Percentiles rank a stretch among this genome's conserved stretches.
Evolutionary conservation across 2,888 invertebrate genomes (phyloP).

Genomic region (Tetropium fuscum): DNA sequence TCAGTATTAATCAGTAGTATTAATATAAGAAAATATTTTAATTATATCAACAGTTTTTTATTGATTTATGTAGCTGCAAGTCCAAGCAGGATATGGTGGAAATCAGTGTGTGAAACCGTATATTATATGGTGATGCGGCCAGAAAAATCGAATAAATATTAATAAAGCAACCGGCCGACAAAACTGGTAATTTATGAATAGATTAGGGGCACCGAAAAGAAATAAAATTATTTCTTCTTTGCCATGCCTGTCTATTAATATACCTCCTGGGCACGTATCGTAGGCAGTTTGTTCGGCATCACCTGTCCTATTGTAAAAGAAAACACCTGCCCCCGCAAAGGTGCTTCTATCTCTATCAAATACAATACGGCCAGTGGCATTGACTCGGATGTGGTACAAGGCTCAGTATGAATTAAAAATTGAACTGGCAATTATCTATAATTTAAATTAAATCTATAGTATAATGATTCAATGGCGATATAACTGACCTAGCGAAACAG

Average conservation of each 20-base stretch:
- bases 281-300: slow-evolving; percentile 30
- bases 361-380: background rate
- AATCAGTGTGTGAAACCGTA: too few species aligned
- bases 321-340: slow-evolving; percentile 39
- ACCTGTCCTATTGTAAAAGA: slow-evolving; percentile 30
- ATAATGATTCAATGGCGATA: too few species aligned
- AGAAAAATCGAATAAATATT: background rate
- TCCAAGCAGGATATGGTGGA: too few species aligned
- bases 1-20: background rate
- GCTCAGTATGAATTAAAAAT: too few species aligned
- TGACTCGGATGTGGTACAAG: background rate
- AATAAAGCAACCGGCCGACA: background rate
- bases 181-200: slow-evolving; percentile 16
- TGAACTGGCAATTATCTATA: too few species aligned
- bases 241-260: slow-evolving; percentile 12
- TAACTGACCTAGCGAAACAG: too few species aligned
- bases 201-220: slow-evolving; percentile 4
- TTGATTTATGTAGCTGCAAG: too few species aligned
- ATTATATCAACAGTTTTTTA: too few species aligned
- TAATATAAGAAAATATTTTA: background rate
- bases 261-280: slow-evolving; percentile 7
- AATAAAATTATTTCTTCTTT: slow-evolving; percentile 1
- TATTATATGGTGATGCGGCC: too few species aligned
- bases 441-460: too few species aligned
- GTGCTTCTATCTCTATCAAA: slow-evolving; percentile 28